Evolutionary conservation across 2,113 vertebrate species (phyloP).

Genomic region (Cepphus grylle): DNA sequence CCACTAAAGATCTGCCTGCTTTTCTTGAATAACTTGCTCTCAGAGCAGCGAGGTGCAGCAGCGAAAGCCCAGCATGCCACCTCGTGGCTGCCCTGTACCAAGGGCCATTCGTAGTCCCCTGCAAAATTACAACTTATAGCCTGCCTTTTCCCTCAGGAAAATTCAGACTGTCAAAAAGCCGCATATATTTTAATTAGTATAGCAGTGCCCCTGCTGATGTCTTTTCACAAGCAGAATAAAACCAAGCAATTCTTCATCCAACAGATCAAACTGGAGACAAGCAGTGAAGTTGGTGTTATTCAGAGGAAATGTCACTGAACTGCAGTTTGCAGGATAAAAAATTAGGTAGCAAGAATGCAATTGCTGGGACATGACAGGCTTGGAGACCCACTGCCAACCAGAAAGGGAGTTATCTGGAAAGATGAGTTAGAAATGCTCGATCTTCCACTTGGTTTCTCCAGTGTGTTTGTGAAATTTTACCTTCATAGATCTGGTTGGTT

Average conservation of each 20-base stretch:
- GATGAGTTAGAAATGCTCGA: background rate
- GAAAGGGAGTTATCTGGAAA: background rate
- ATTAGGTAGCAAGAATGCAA: background rate
- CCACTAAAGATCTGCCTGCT: background rate
- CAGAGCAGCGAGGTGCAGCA: background rate
- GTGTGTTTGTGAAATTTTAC: background rate
- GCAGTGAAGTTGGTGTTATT: background rate
- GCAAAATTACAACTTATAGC: background rate
- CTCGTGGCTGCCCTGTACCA: conserved; percentile 37
- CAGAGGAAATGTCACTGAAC: background rate
- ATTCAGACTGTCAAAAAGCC: background rate
- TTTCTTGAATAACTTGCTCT: background rate
- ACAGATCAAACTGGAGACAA: background rate
- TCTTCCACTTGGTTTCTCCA: background rate
- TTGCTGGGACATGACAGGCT: background rate
- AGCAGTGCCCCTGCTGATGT: background rate
- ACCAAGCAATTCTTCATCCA: background rate
- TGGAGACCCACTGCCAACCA: background rate
- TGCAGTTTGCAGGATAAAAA: background rate
- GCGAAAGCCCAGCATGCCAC: conserved; percentile 24
- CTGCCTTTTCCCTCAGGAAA: background rate
- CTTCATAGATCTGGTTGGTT: background rate
- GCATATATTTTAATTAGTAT: background rate
- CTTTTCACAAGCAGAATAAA: background rate
- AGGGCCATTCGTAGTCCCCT: background rate